These are phyloP conservation scores for Hylaea fasciaria DNA, from an alignment of 2,888 invertebrate species.

Conservation along the genomic window DNA sequence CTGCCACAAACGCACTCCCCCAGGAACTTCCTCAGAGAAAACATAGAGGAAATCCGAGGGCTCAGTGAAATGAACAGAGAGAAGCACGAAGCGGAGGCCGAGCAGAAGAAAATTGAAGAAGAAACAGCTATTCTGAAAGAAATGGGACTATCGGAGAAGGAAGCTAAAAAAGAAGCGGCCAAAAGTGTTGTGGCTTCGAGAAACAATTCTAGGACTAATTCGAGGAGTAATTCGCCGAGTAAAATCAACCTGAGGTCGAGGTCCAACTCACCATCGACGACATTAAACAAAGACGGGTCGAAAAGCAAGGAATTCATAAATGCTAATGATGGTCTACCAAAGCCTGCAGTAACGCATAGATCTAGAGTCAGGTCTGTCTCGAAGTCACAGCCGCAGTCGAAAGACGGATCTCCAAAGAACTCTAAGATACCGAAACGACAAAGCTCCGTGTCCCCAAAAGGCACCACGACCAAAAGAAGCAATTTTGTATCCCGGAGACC, in stretches of 20 bases:
- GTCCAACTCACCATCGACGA: constrained; percentile 76
- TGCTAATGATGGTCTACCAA: constrained; percentile 57
- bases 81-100: constrained; percentile 77
- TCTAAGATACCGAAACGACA: constrained; percentile 81
- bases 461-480: constrained; percentile 52
- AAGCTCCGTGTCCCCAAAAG: constrained; percentile 74
- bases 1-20: constrained; percentile 72
- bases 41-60: constrained; percentile 79
- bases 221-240: constrained; percentile 70
- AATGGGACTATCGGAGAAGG: constrained; percentile 76
- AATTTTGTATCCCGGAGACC: constrained; percentile 55
- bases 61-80: constrained; percentile 80
- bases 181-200: constrained; percentile 61
- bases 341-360: constrained; percentile 66
- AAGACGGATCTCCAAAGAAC: constrained; percentile 77
- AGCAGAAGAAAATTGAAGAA: constrained; percentile 71
- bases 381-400: constrained; percentile 78
- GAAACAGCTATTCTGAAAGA: constrained; percentile 78
- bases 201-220: constrained; percentile 39
- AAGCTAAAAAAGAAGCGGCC: constrained; percentile 52
- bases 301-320: constrained; percentile 67
- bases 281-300: constrained; percentile 56
- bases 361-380: constrained; percentile 71
- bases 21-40: constrained; percentile 78
- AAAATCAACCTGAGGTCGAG: constrained; percentile 73